These are phyloP conservation scores for Taurulus bubalis DNA, from an alignment of 2,113 vertebrate genomes.

Conservation along the genomic window DNA sequence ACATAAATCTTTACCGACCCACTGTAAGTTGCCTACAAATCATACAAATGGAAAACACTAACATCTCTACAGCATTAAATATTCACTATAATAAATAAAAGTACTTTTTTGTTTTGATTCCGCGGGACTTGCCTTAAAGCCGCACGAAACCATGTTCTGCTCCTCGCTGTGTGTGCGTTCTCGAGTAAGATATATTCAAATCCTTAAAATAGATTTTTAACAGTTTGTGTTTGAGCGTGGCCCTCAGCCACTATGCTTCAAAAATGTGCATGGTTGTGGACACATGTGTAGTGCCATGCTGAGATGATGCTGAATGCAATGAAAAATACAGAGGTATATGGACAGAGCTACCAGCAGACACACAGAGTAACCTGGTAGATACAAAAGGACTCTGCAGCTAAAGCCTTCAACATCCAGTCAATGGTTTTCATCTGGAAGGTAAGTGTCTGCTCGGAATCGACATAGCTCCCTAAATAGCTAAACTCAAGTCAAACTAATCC, in stretches of 20 bases:
- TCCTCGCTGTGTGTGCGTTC: background rate
- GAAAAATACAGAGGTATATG: background rate
- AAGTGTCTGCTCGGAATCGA: conserved; percentile 26
- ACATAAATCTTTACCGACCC: background rate
- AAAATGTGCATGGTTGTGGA: background rate
- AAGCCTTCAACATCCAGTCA: conserved; percentile 1
- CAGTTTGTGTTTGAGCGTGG: background rate
- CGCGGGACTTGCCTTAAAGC: background rate
- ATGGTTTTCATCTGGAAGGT: conserved; percentile 42
- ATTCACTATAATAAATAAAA: background rate
- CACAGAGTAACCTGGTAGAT: background rate
- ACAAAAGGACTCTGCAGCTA: background rate
- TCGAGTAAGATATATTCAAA: background rate
- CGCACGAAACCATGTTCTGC: background rate
- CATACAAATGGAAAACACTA: background rate
- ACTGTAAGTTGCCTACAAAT: background rate
- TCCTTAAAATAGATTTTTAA: background rate
- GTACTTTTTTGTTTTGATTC: background rate
- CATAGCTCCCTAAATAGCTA: conserved; percentile 53
- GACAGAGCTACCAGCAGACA: background rate
- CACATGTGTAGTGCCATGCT: background rate
- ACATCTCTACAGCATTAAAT: background rate
- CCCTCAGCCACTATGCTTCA: too few species aligned
- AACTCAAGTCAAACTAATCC: conserved; percentile 58
- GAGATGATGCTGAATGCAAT: background rate